Evolutionary conservation across 2,888 invertebrate species (phyloP).

Genomic region (Timandra comae): DNA sequence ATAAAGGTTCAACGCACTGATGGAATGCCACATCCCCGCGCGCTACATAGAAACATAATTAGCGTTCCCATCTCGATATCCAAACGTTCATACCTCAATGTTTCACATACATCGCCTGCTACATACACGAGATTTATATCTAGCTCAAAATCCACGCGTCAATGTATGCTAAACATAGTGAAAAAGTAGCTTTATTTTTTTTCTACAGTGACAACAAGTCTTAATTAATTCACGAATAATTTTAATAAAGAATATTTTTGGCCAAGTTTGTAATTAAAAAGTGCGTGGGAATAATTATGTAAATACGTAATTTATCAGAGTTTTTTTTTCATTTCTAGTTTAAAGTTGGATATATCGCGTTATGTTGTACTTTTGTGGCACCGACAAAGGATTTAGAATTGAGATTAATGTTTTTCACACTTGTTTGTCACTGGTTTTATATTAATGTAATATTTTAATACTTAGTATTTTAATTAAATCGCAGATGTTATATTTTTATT

Average conservation of each 20-base stretch:
- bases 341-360: no score
- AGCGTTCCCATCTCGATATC: constrained; percentile 59
- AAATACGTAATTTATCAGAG: constrained; percentile 18
- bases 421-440: not conserved
- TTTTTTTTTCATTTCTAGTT: no score
- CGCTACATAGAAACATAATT: constrained; percentile 69
- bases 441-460: no score
- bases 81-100: constrained; percentile 37
- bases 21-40: constrained; percentile 63
- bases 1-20: constrained; percentile 44
- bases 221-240: constrained; percentile 43
- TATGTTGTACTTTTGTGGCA: no score
- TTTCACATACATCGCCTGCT: constrained; percentile 41
- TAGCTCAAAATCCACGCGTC: constrained; percentile 13
- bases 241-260: constrained; percentile 29
- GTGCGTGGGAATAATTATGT: constrained; percentile 15
- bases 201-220: constrained; percentile 27
- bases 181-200: not conserved
- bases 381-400: no score
- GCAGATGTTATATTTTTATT: no score
- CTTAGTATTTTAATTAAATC: no score
- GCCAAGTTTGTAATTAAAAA: constrained; percentile 19
- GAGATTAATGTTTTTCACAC: no score
- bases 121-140: constrained; percentile 11
- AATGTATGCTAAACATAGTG: constrained; percentile 14